These are phyloP conservation scores for Hydrocynus forskahlii DNA, from an alignment of 2,797 vertebrate genomes.

Conservation along the genomic window DNA sequence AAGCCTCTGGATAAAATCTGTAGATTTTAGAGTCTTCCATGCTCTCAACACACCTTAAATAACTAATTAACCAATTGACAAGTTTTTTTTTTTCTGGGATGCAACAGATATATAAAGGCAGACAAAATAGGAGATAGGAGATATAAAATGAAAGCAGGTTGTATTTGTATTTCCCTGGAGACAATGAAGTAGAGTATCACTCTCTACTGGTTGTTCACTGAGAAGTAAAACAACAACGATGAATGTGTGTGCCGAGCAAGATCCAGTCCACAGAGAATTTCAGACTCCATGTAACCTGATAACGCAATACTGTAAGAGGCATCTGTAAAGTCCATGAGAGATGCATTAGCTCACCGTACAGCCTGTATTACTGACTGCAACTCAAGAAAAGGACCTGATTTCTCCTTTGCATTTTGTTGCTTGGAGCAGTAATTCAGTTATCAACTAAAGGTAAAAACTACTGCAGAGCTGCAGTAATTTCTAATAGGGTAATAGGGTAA, in stretches of 20 bases:
- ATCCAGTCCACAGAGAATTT: background rate
- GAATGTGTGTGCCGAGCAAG: background rate
- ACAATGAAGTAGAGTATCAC: constrained; percentile 1
- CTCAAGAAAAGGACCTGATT: background rate
- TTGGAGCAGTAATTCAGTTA: background rate
- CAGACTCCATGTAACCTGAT: constrained; percentile 38
- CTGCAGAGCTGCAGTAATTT: background rate
- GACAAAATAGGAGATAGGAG: no score
- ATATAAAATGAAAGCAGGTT: no score
- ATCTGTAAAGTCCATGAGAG: background rate
- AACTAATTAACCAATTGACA: no score
- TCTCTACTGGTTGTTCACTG: constrained; percentile 38
- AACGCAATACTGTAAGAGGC: background rate
- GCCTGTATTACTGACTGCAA: constrained; percentile 8
- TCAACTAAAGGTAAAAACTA: background rate
- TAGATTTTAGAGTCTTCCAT: no score
- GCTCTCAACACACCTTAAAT: no score
- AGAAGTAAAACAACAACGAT: constrained; percentile 11
- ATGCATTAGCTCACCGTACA: background rate
- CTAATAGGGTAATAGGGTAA: background rate
- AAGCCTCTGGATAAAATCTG: no score
- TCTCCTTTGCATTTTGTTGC: background rate
- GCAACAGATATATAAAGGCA: no score
- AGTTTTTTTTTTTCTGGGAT: no score
- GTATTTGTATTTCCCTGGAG: background rate